Base-by-base conservation (phyloP, 2,888 invertebrate species). In the Panopea generosa region DNA sequence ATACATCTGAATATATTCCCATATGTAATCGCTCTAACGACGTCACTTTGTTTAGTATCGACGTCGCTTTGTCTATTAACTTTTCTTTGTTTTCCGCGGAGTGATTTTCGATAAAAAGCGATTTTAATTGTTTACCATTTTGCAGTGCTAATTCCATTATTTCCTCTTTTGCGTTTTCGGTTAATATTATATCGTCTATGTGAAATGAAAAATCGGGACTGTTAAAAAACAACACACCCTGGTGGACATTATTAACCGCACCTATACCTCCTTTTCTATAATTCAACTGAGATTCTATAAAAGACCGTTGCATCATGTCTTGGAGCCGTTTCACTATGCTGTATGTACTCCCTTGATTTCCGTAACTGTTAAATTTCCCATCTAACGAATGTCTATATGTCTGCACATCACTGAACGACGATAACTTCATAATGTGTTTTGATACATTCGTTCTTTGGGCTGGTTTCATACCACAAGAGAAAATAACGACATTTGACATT, bases 21-120 rank as follows among this genome's bases (percentile, higher is more conserved):
- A 66, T 29, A 27, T 66, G 66, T 18, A 66, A 38, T 18, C 66
- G 45, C 14, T 47, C 40, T 29, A 66, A 47, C 11, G 18, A 11
- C 14, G 14, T 33, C 7, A 47, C n/a, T 24, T 57, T 66, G 14
- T 11, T 26, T 27, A 60, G 26, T 7, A 33, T 33, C 6, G 6
- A 11, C n/a, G n/a, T n/a, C n/a, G n/a, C n/a, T n/a, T 45, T 43
- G 26, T 40, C 18, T 24, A 16, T 47, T 24, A 60, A 20, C 24
- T 49, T 26, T 2, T 14, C 47, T 16, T 20, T n/a, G 16, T 24
- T 16, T 24, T 45, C 18, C 20, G 29, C 47, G 1, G 26, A 18
- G 2, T 45, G 60, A 49, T 7, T 18, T 14, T 60, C 60, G n/a
- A 60, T 26, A 20, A 47, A 60, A 11, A 60, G 29, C 11, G 60